Conservation (phyloP, 2,888 invertebrate species). For the Hartigia nigra region DNA sequence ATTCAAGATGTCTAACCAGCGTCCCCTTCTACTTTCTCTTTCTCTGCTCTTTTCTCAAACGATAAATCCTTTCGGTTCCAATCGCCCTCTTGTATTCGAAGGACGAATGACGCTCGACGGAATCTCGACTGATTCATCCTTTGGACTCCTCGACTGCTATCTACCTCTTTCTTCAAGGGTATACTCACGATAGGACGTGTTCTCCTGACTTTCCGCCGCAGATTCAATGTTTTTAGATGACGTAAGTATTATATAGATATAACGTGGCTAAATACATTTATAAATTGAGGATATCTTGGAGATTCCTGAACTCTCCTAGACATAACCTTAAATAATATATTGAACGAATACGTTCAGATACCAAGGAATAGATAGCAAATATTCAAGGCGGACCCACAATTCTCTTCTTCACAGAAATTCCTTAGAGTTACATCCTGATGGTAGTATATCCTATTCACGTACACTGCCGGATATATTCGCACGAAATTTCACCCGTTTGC, state of each 20-base stretch:
- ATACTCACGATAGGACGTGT: background rate
- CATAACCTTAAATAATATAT: background rate
- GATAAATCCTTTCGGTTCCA: background rate
- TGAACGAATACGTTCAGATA: background rate
- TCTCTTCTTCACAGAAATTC: background rate
- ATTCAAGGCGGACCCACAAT: background rate
- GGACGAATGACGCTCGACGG: background rate
- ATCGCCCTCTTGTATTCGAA: background rate
- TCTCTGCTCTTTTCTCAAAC: background rate
- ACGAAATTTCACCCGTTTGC: background rate
- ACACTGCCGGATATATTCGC: background rate
- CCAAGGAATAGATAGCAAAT: background rate
- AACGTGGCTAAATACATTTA: background rate
- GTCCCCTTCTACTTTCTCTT: background rate
- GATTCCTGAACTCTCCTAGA: background rate
- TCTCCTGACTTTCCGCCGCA: background rate
- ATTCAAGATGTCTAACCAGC: background rate
- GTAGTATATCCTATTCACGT: background rate
- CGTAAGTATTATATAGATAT: background rate
- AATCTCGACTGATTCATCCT: background rate
- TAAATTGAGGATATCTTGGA: background rate
- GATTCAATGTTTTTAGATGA: background rate
- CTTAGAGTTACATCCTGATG: background rate
- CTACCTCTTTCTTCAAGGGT: background rate
- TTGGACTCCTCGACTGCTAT: background rate